These are phyloP conservation scores for Heliconius sara DNA, from an alignment of 2,888 invertebrate genomes.

Conservation along the genomic window DNA sequence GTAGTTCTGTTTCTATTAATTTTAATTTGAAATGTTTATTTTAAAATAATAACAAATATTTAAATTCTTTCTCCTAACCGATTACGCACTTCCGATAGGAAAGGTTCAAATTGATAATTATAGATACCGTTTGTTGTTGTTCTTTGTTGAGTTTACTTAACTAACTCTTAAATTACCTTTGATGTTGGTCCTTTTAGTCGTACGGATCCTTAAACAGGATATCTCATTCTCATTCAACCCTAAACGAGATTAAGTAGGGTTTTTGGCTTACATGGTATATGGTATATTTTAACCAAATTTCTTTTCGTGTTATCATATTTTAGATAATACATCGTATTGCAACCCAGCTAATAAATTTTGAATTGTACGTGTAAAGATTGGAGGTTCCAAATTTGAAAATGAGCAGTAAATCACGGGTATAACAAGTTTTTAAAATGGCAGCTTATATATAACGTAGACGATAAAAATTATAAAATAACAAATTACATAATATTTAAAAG, in stretches of 20 bases:
- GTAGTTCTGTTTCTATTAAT: no score
- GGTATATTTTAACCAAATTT: conserved; percentile 4
- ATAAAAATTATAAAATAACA: no score
- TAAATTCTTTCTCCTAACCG: not conserved
- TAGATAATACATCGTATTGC: not conserved
- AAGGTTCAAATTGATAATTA: not conserved
- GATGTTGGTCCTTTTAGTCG: conserved; percentile 1
- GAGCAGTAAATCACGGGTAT: no score
- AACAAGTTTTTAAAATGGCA: no score
- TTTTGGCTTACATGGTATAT: not conserved
- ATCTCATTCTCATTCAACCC: conserved; percentile 6
- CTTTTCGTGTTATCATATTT: conserved; percentile 5
- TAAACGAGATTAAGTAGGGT: not conserved
- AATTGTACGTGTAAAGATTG: not conserved
- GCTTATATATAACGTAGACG: no score
- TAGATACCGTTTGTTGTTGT: no score
- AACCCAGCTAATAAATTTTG: not conserved
- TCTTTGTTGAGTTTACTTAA: no score
- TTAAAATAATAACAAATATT: no score
- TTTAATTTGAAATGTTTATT: no score
- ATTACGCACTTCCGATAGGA: not conserved
- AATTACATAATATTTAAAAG: no score
- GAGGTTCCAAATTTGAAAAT: not conserved
- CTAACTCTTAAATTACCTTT: no score
- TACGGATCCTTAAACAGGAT: conserved; percentile 9